Evolutionary conservation across 2,113 vertebrate species (phyloP).

Genomic region (Zapornia atra): DNA sequence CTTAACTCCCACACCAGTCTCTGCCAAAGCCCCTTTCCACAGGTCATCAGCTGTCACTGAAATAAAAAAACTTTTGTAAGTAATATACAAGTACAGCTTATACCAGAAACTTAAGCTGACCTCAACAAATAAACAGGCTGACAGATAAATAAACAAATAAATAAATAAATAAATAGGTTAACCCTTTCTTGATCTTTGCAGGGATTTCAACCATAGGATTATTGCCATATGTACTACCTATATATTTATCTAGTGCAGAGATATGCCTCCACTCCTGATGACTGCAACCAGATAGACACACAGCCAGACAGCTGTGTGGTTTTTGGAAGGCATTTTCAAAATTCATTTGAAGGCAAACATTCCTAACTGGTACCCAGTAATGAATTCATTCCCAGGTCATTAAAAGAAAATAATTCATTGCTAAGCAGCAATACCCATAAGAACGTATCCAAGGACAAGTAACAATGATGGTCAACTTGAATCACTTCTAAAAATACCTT

Average conservation of each 20-base stretch:
- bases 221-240: neutral
- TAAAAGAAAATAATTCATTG: neutral
- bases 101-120: neutral
- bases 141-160: neutral
- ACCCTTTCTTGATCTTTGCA: neutral
- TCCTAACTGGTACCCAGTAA: neutral
- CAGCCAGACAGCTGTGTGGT: neutral
- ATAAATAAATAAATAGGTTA: neutral
- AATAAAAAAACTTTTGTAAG: conserved; percentile 15
- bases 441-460: neutral
- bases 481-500: neutral
- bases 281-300: neutral
- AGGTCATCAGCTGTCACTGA: conserved; percentile 91
- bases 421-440: neutral
- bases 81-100: neutral
- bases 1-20: conserved; percentile 80
- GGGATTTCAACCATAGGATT: neutral
- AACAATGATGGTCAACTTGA: neutral
- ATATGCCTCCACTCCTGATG: neutral
- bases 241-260: neutral
- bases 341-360: neutral
- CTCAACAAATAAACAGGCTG: neutral
- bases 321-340: neutral
- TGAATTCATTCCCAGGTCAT: neutral
- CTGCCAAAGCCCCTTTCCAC: conserved; percentile 92